Base-by-base conservation (phyloP, 2,888 invertebrate species). In the Sthenelais limicola region DNA sequence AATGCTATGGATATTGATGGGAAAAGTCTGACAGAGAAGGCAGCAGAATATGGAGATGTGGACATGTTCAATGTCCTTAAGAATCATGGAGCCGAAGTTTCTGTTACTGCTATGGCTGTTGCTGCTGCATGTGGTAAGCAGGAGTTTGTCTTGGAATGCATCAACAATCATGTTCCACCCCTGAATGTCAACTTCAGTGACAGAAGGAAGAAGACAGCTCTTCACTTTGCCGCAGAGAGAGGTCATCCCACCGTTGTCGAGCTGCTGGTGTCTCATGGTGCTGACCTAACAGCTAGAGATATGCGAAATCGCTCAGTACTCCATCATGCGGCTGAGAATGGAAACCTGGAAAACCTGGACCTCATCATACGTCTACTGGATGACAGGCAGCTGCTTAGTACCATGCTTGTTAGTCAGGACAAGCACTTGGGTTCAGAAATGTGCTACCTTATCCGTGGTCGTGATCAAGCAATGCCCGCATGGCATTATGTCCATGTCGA, bases 401-500 rank as follows among this genome's bases (percentile, higher is more conserved):
- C 24, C 3, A 35, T 62, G 35, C 35, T 62, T 4, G 38, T 24
- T 2, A 62, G 38, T 28, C 62, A 35, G 18, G 62, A 62, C 24
- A 18, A 38, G 7, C 43, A 62, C 62, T 43, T 62, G 1, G 62
- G 62, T 24, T 38, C 38, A 15, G 62, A 62, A 18, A 35, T 62
- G 3, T 70, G 70, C 43, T 70, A 54, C 30, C 30, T 70, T 3
- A 56, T 70, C 9, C 35, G 52, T 1, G 70, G 70, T 9, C 33
- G 70, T 26, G 70, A 70, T 47, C 30, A 70, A n/a, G 70, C 38
- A n/a, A 52, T 70, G 38, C 51, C 35, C 26, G 70, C 52, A 4
- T 70, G 32, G 51, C 70, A 70, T 30, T 70, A 70, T 18, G 52
- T 70, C 33, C 51, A 70, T 26, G 70, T 66, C 4, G 43, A 12